Evolutionary conservation across 1,140 invertebrate genomes (phyloP).

Genomic region (Druon quercuslanigerum): DNA sequence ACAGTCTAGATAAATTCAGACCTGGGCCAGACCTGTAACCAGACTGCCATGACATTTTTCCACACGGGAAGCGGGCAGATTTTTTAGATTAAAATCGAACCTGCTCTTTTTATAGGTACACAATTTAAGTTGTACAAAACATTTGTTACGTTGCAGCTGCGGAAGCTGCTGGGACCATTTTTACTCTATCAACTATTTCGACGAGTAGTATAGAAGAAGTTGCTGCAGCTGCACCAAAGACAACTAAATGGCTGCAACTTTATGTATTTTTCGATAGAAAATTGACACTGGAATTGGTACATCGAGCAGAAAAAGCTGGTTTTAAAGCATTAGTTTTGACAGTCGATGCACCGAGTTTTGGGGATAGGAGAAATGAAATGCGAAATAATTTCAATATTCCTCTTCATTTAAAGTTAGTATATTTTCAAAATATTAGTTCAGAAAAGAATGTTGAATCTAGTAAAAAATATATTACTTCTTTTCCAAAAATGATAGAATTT

Average conservation of each 20-base stretch:
- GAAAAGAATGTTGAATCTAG: no score
- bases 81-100: no score
- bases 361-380: constrained; percentile 85
- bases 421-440: neutral
- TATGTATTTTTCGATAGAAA: constrained; percentile 91
- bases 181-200: constrained; percentile 90
- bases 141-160: constrained; percentile 79
- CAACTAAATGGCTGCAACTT: constrained; percentile 92
- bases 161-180: constrained; percentile 83
- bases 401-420: constrained; percentile 82
- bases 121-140: no score
- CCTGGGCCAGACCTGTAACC: no score
- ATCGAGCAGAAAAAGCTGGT: constrained; percentile 88
- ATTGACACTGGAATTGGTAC: constrained; percentile 84
- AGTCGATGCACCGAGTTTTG: constrained; percentile 92
- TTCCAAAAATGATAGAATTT: no score
- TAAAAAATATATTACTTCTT: no score
- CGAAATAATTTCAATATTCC: constrained; percentile 91
- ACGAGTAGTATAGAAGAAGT: constrained; percentile 94
- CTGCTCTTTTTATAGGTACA: no score
- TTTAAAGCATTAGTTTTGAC: constrained; percentile 93
- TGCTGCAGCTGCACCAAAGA: constrained; percentile 83
- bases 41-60: no score
- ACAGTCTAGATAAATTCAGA: no score
- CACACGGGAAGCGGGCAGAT: no score